phyloP scores from a whole-genome alignment of 1,140 invertebrate species.

The Aleiodes sp. region DNA sequence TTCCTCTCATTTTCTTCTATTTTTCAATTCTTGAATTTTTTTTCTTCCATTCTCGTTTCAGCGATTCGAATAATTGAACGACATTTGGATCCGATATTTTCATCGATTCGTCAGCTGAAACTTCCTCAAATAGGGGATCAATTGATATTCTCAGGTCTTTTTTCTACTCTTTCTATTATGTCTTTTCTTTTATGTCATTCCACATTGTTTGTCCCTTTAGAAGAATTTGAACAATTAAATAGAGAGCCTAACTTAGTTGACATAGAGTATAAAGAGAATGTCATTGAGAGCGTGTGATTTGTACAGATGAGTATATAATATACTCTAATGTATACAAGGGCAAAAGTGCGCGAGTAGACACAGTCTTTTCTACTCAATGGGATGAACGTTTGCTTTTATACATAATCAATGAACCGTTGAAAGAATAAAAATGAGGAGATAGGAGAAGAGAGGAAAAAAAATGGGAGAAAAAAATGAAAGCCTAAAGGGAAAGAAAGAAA shows the following conservation, averaged over 20 bases:
- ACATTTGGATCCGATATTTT: constrained; percentile 17
- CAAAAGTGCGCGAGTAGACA: not conserved
- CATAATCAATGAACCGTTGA: constrained; percentile 10
- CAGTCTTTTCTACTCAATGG: constrained; percentile 4
- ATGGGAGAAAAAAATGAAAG: too few relatives aligned
- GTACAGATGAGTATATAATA: constrained; percentile 12
- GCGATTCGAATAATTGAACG: not conserved
- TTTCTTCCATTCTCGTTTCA: too few relatives aligned
- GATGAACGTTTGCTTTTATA: constrained; percentile 18
- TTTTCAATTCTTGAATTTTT: too few relatives aligned
- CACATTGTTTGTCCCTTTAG: not conserved
- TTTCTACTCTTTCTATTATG: not conserved
- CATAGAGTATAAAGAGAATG: not conserved
- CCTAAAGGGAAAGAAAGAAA: not conserved
- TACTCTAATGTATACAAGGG: not conserved
- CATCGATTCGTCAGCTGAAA: not conserved
- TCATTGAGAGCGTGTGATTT: constrained; percentile 18
- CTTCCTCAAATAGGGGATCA: not conserved
- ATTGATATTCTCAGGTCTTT: not conserved
- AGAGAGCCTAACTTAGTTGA: constrained; percentile 15
- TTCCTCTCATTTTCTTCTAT: not conserved
- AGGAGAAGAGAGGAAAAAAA: too few relatives aligned
- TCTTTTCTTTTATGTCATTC: not conserved
- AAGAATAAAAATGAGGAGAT: not conserved
- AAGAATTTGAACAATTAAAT: constrained; percentile 12